Conservation (phyloP, 2,797 vertebrate species). For the Eleutherodactylus coqui region DNA sequence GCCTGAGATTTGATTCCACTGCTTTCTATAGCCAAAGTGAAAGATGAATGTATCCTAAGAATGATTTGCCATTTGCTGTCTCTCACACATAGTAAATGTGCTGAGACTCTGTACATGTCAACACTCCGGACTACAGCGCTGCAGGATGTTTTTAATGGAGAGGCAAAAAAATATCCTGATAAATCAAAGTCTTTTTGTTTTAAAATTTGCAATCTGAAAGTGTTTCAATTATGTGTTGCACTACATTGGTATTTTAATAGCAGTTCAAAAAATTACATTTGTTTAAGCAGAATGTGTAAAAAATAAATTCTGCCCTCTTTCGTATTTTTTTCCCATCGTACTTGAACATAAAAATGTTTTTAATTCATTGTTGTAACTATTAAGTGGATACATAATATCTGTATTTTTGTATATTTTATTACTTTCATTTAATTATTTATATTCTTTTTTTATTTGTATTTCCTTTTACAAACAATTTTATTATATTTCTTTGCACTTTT, state of each 20-base stretch:
- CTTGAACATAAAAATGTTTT: too few relatives aligned
- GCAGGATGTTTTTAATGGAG: not conserved
- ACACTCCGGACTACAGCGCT: not conserved
- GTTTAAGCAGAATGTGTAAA: not conserved
- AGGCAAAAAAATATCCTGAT: not conserved
- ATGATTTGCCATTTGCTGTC: not conserved
- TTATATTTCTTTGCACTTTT: too few relatives aligned
- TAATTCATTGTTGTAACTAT: too few relatives aligned
- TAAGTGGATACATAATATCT: too few relatives aligned
- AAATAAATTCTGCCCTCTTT: too few relatives aligned
- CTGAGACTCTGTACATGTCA: not conserved
- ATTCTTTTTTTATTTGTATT: too few relatives aligned
- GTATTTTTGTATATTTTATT: too few relatives aligned
- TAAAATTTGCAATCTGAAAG: not conserved
- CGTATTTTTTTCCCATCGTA: too few relatives aligned
- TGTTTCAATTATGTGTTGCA: not conserved
- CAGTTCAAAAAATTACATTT: not conserved
- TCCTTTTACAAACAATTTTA: too few relatives aligned
- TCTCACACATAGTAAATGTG: not conserved
- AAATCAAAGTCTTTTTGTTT: not conserved
- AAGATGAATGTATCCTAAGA: not conserved
- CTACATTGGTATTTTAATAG: not conserved
- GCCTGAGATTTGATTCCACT: not conserved
- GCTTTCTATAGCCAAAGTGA: not conserved
- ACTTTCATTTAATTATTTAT: too few relatives aligned